Conservation (phyloP, 2,797 vertebrate genomes). For the Lutra lutra region DNA sequence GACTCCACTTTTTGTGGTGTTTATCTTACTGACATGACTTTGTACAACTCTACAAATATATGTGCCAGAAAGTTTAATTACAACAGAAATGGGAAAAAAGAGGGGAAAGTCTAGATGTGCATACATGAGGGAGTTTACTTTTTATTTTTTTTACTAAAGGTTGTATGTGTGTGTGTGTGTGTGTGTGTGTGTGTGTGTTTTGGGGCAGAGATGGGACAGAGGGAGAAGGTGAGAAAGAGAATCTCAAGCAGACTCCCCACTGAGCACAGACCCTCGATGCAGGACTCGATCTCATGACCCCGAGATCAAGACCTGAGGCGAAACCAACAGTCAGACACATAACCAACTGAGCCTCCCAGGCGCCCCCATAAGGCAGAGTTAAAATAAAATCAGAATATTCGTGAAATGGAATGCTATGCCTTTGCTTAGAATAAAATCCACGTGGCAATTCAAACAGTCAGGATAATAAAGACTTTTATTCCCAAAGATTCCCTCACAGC, state of each 20-base stretch:
- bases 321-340: background rate
- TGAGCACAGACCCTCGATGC: background rate
- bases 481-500: background rate
- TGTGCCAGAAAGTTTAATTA: background rate
- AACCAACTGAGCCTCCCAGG: background rate
- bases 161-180: too few relatives aligned
- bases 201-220: background rate
- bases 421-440: background rate
- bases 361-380: background rate
- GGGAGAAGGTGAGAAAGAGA: background rate
- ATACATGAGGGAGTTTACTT: background rate
- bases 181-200: too few relatives aligned
- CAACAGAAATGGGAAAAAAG: background rate
- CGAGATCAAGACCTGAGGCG: background rate
- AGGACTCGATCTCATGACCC: background rate
- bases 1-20: background rate
- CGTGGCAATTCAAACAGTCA: background rate
- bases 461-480: background rate
- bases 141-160: background rate
- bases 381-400: constrained; percentile 7
- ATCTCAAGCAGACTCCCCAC: background rate
- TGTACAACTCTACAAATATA: background rate
- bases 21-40: background rate
- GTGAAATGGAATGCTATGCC: background rate
- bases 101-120: background rate